These are phyloP conservation scores for roundworm (Caenorhabditis elegans) DNA, from an alignment of 1,140 invertebrate genomes.

Conservation along the genomic window WBcel235 BX284604.4:7520501-7521000, in stretches of 20 bases:
- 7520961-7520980: too few species aligned
- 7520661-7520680: too few species aligned
- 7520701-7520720: not conserved
- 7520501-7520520: not conserved
- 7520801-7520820: not conserved
- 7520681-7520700: not conserved
- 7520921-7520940: too few species aligned
- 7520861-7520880: not conserved
- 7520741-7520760: constrained; percentile 19
- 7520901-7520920: too few species aligned
- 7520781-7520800: constrained; percentile 30
- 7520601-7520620: not conserved
- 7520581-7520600: not conserved
- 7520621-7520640: not conserved
- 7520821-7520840: not conserved
- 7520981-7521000: not conserved
- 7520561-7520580: not conserved
- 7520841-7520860: constrained; percentile 12
- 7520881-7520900: too few species aligned
- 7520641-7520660: not conserved
- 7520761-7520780: constrained; percentile 23
- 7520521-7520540: constrained; percentile 1
- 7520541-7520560: constrained; percentile 19
- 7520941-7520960: too few species aligned
- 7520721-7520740: not conserved